A percentile compares a stretch with the other conserved stretches of the same genome.
Evolutionary conservation across 2,888 invertebrate species (phyloP).

Genomic region (Exocentrus adspersus): DNA sequence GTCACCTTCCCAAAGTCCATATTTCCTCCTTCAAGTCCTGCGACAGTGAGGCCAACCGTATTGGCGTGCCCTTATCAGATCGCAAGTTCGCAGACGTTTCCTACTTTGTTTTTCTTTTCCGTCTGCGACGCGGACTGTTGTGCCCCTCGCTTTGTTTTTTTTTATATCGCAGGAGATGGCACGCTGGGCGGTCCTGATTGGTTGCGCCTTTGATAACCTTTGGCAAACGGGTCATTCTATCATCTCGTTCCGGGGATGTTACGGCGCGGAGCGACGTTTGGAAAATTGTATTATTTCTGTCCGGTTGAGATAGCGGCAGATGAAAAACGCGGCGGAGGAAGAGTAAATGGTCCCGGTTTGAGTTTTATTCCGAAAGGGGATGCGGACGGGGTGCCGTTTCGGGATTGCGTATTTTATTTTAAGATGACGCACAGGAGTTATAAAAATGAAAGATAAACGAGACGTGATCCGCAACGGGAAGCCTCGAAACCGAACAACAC

Average conservation of each 20-base stretch:
- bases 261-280: slow-evolving; percentile 18
- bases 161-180: slow-evolving; percentile 12
- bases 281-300: slow-evolving; percentile 31
- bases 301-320: slow-evolving; percentile 9
- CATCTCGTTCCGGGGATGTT: slow-evolving; percentile 35
- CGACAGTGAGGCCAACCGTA: slow-evolving; percentile 16
- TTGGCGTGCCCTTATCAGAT: slow-evolving; percentile 24
- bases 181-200: slow-evolving; percentile 36
- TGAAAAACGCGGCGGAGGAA: slow-evolving; percentile 2
- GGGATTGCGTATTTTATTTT: not conserved
- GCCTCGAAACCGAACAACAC: too few relatives aligned
- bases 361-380: not conserved
- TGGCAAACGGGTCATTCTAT: slow-evolving; percentile 43
- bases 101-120: slow-evolving; percentile 21
- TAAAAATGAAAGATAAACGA: too few relatives aligned
- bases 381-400: slow-evolving; percentile 2
- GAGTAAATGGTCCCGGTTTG: not conserved
- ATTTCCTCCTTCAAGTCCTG: slow-evolving; percentile 5
- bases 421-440: not conserved
- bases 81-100: slow-evolving; percentile 4
- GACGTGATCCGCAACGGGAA: too few relatives aligned
- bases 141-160: slow-evolving; percentile 32
- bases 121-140: slow-evolving; percentile 15
- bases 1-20: slow-evolving; percentile 9
- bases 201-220: slow-evolving; percentile 44